Evolutionary conservation across 2,888 invertebrate species (phyloP).

Genomic region (Dryadula phaetusa): DNA sequence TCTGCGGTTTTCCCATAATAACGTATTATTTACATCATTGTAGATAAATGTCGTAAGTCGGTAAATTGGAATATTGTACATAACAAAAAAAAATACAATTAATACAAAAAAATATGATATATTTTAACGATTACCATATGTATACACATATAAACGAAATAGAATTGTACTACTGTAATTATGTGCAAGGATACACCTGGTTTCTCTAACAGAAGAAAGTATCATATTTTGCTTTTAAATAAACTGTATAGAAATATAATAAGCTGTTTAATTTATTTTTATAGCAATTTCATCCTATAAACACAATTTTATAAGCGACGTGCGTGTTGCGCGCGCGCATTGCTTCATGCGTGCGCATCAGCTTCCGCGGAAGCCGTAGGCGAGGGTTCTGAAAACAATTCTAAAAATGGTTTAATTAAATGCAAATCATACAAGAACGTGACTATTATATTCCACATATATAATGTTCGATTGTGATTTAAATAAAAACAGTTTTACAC

Average conservation of each 20-base stretch:
- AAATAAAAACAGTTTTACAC: neutral
- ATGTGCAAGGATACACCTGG: neutral
- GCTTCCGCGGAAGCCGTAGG: slow-evolving; percentile 74
- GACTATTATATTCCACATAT: neutral
- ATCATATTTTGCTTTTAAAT: neutral
- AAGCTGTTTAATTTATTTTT: neutral
- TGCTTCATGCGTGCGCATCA: slow-evolving; percentile 59
- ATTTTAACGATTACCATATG: neutral
- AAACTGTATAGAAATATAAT: neutral
- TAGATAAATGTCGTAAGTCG: neutral
- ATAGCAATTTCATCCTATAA: slow-evolving; percentile 3
- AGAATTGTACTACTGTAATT: neutral
- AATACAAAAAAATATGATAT: neutral
- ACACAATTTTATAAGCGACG: slow-evolving; percentile 38
- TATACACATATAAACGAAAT: no score
- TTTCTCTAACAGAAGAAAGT: neutral
- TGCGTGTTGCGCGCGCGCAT: slow-evolving; percentile 64
- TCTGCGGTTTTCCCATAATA: slow-evolving; percentile 16
- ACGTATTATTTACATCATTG: slow-evolving; percentile 6
- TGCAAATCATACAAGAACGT: slow-evolving; percentile 28
- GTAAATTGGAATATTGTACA: neutral
- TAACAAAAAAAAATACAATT: neutral
- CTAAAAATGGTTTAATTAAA: slow-evolving; percentile 29
- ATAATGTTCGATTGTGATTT: neutral
- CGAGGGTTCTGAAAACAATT: slow-evolving; percentile 47